Evolutionary conservation across 2,888 invertebrate species (phyloP).

Genomic region (Chrysolina americana): DNA sequence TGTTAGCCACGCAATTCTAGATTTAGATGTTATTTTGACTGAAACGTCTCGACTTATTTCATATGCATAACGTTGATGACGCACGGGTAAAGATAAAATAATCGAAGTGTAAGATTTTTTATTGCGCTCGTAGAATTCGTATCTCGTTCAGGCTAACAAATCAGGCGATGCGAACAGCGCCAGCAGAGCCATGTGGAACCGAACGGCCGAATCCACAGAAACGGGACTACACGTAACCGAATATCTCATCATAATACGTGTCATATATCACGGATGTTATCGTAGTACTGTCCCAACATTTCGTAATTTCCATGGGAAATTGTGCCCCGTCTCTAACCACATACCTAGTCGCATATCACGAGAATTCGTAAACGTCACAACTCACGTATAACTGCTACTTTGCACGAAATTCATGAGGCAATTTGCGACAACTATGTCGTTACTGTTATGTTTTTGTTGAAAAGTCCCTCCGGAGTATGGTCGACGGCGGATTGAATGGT

Average conservation of each 20-base stretch:
- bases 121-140: neutral
- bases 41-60: too few relatives aligned
- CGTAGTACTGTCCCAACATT: slow-evolving; percentile 8
- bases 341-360: slow-evolving; percentile 32
- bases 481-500: slow-evolving; percentile 3
- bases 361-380: slow-evolving; percentile 25
- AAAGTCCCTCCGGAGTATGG: slow-evolving; percentile 11
- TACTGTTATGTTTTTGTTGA: slow-evolving; percentile 19
- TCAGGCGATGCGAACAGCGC: neutral
- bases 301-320: slow-evolving; percentile 24
- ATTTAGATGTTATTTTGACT: too few relatives aligned
- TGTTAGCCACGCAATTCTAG: too few relatives aligned
- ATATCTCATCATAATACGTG: slow-evolving; percentile 26
- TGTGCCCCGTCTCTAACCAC: slow-evolving; percentile 23
- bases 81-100: too few relatives aligned
- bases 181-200: neutral
- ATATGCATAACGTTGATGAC: too few relatives aligned
- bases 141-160: neutral
- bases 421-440: slow-evolving; percentile 17
- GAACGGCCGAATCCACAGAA: slow-evolving; percentile 7
- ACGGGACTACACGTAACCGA: slow-evolving; percentile 16
- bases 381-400: slow-evolving; percentile 28
- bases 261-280: slow-evolving; percentile 28
- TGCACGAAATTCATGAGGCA: slow-evolving; percentile 30
- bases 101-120: too few relatives aligned